Evolutionary conservation across 1,140 invertebrate species (phyloP).

Genomic region (Ips typographus): DNA sequence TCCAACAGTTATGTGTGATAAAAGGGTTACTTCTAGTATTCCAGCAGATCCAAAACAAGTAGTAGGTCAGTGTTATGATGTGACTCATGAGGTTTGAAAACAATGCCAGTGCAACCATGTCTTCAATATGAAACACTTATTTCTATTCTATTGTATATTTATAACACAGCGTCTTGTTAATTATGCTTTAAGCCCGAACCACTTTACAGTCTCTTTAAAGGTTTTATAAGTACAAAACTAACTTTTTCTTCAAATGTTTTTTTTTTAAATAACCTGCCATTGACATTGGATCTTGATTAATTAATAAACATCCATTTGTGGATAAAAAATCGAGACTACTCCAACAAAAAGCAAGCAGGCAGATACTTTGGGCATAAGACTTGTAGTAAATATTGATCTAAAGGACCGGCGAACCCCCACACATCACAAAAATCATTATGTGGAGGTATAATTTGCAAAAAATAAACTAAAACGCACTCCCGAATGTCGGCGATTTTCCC

Average conservation of each 20-base stretch:
- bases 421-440: constrained; percentile 32
- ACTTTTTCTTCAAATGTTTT: neutral
- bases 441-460: constrained; percentile 15
- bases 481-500: constrained; percentile 18
- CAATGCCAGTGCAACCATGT: too few species aligned
- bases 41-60: too few species aligned
- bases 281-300: constrained; percentile 6
- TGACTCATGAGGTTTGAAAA: too few species aligned
- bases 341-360: neutral
- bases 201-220: too few species aligned
- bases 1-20: neutral
- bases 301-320: neutral
- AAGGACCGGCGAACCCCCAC: constrained; percentile 9
- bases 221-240: too few species aligned
- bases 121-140: too few species aligned
- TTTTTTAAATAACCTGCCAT: constrained; percentile 21
- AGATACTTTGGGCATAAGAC: neutral
- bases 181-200: too few species aligned
- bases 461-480: constrained; percentile 37
- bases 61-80: too few species aligned
- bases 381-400: constrained; percentile 13
- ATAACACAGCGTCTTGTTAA: too few species aligned
- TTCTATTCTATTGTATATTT: too few species aligned
- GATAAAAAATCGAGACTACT: neutral
- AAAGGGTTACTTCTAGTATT: too few species aligned